phyloP scores from a whole-genome alignment of 2,797 vertebrate genomes.

The Myotis daubentonii region DNA sequence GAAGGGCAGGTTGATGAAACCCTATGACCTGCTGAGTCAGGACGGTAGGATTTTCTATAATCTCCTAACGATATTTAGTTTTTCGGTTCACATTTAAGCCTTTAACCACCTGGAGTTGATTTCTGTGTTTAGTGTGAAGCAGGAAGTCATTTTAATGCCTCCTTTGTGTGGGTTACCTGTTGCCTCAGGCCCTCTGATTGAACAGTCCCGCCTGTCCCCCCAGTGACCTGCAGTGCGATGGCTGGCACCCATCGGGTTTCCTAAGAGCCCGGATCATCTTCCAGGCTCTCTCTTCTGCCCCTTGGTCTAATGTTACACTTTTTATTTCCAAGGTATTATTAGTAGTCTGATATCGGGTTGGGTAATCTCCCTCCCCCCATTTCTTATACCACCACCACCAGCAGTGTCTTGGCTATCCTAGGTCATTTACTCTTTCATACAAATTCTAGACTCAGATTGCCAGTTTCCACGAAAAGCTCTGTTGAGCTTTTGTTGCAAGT shows the following conservation, averaged over 20 bases:
- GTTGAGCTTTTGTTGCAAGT: background rate
- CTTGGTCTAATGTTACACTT: background rate
- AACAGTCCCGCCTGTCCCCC: background rate
- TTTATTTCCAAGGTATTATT: background rate
- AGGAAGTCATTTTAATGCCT: background rate
- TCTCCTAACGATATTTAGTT: background rate
- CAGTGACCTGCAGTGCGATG: fast-evolving
- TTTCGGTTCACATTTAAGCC: constrained; percentile 13
- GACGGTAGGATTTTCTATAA: background rate
- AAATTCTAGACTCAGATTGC: background rate
- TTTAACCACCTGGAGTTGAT: background rate
- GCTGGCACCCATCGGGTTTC: background rate
- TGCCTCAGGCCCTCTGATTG: background rate
- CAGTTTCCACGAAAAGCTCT: background rate
- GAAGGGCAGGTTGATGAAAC: background rate
- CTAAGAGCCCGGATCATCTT: fast-evolving
- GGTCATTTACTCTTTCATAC: background rate
- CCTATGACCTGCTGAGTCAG: background rate
- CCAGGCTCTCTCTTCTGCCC: background rate
- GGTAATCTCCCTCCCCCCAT: fast-evolving
- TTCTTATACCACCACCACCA: too few species aligned
- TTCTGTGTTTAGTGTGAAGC: background rate
- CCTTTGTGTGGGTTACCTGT: background rate
- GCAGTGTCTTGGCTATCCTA: background rate
- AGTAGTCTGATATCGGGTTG: background rate